These are phyloP conservation scores for Champsocephalus gunnari DNA, from an alignment of 2,797 vertebrate genomes.

Conservation along the genomic window DNA sequence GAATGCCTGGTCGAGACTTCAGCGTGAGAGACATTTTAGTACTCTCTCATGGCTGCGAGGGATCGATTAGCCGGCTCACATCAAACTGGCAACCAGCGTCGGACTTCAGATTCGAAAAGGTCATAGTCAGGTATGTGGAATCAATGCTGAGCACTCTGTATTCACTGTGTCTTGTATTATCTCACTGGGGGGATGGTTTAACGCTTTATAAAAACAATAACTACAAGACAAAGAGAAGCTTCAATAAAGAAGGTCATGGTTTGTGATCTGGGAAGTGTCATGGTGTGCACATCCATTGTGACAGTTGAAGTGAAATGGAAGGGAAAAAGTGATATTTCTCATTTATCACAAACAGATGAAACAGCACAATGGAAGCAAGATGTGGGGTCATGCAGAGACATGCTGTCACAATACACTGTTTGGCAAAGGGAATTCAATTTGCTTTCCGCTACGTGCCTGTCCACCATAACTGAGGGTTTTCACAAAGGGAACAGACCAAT, in stretches of 20 bases:
- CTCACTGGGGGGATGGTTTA: constrained; percentile 54
- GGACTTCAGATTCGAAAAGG: constrained; percentile 81
- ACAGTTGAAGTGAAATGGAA: constrained; percentile 65
- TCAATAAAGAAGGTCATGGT: constrained; percentile 70
- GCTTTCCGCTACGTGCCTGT: constrained; percentile 58
- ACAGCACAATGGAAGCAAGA: constrained; percentile 62
- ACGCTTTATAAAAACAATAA: constrained; percentile 76
- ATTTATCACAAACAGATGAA: constrained; percentile 74
- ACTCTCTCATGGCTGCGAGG: constrained; percentile 54
- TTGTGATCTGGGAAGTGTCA: constrained; percentile 60
- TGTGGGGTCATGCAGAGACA: constrained; percentile 58
- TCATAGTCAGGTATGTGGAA: constrained; percentile 80
- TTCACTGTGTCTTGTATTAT: constrained; percentile 76
- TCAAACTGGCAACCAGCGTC: constrained; percentile 73
- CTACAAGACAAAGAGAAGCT: constrained; percentile 72
- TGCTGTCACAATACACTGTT: constrained; percentile 70
- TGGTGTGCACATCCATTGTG: constrained; percentile 52
- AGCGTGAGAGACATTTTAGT: constrained; percentile 54
- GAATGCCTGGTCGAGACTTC: constrained; percentile 46
- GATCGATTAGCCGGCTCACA: constrained; percentile 78
- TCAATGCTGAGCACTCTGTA: constrained; percentile 80
- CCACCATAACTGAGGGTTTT: constrained; percentile 56
- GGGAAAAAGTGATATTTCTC: constrained; percentile 61
- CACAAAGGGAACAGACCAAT: constrained; percentile 64
- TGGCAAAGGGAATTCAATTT: constrained; percentile 73